Percentiles rank a stretch among this genome's conserved stretches.
phyloP scores from a whole-genome alignment of 2,888 invertebrate species.

The Heliconius erato region DNA sequence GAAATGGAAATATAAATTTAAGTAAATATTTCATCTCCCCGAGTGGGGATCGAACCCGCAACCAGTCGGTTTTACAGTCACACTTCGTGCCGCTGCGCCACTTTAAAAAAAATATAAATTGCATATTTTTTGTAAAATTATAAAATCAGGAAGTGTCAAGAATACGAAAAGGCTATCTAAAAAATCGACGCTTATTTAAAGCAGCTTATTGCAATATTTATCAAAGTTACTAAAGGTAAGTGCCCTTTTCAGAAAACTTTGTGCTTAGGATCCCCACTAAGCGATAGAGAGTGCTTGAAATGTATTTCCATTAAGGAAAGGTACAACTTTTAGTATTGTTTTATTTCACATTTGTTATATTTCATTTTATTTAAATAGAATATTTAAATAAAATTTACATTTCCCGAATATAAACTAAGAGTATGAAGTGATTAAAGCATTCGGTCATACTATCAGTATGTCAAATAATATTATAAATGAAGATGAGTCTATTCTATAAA shows the following conservation, averaged over 20 bases:
- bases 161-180: neutral
- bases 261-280: constrained; percentile 27
- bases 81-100: too few relatives aligned
- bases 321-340: constrained; percentile 17
- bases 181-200: constrained; percentile 32
- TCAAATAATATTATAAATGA: too few relatives aligned
- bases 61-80: too few relatives aligned
- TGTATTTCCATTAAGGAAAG: constrained; percentile 24
- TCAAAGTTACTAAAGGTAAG: constrained; percentile 18
- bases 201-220: constrained; percentile 32
- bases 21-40: too few relatives aligned
- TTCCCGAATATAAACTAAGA: too few relatives aligned
- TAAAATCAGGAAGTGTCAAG: neutral
- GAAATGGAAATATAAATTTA: too few relatives aligned
- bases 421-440: too few relatives aligned
- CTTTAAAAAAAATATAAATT: too few relatives aligned
- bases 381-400: neutral
- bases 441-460: too few relatives aligned
- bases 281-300: constrained; percentile 35
- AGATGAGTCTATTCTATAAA: too few relatives aligned
- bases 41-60: too few relatives aligned
- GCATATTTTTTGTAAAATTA: neutral
- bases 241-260: constrained; percentile 42
- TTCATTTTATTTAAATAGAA: neutral
- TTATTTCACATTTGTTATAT: constrained; percentile 22